phyloP scores from a whole-genome alignment of 2,888 invertebrate species.

The Amphipyra tragopoginis region DNA sequence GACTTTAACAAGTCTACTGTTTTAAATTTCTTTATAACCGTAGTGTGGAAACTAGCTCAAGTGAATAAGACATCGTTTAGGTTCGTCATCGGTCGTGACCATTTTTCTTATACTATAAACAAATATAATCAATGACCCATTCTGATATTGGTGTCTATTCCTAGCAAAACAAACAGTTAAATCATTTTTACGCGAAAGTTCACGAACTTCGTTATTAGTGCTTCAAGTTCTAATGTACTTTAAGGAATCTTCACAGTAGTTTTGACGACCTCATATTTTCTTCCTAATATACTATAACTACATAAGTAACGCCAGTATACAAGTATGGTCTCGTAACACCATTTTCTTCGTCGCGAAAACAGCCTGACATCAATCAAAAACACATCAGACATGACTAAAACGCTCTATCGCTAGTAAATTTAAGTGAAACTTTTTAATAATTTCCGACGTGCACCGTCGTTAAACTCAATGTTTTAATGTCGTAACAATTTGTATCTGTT shows the following conservation, averaged over 20 bases:
- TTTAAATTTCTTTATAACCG: too few species aligned
- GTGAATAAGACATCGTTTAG: too few species aligned
- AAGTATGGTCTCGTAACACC: neutral
- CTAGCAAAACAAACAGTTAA: slow-evolving; percentile 9
- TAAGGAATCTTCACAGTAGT: neutral
- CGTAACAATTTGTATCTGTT: slow-evolving; percentile 40
- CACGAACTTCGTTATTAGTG: neutral
- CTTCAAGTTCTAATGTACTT: neutral
- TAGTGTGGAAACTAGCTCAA: too few species aligned
- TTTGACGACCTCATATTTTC: too few species aligned
- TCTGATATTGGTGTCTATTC: slow-evolving; percentile 10
- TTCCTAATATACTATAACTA: too few species aligned
- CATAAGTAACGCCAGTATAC: neutral
- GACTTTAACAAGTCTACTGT: neutral
- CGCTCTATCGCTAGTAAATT: slow-evolving; percentile 13
- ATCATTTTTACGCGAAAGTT: too few species aligned
- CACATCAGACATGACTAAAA: slow-evolving; percentile 45
- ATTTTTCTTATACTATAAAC: neutral
- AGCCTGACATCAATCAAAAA: slow-evolving; percentile 49
- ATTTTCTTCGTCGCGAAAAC: slow-evolving; percentile 28
- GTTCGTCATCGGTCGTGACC: too few species aligned
- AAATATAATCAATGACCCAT: slow-evolving; percentile 1
- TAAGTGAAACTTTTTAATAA: slow-evolving; percentile 38
- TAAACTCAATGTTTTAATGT: slow-evolving; percentile 37
- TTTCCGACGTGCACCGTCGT: slow-evolving; percentile 19